Evolutionary conservation across 2,797 vertebrate genomes (phyloP).

Genomic region (Rhinoraja longicauda): DNA sequence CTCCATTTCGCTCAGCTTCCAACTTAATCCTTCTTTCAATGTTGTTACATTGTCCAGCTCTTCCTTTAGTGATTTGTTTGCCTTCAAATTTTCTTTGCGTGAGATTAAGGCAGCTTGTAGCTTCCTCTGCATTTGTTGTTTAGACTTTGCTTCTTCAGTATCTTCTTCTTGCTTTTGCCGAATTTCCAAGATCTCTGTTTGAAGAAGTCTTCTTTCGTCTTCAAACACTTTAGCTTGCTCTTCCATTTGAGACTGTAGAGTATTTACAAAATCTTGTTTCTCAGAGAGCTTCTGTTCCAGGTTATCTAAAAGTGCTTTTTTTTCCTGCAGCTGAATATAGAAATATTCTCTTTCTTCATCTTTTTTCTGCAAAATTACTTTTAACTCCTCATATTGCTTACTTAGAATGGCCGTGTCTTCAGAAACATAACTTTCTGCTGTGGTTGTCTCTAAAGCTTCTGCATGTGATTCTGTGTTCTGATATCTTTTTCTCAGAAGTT

Average conservation of each 20-base stretch:
- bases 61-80: constrained; percentile 75
- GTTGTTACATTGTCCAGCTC: constrained; percentile 60
- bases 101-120: constrained; percentile 92
- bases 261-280: constrained; percentile 67
- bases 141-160: constrained; percentile 27
- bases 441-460: constrained; percentile 62
- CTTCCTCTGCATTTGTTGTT: constrained; percentile 56
- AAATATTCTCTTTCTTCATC: constrained; percentile 67
- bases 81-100: constrained; percentile 84
- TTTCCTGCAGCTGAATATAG: constrained; percentile 67
- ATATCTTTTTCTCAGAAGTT: constrained; percentile 59
- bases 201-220: constrained; percentile 64
- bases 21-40: constrained; percentile 51
- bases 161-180: constrained; percentile 37
- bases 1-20: constrained; percentile 49
- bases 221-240: constrained; percentile 56
- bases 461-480: constrained; percentile 59
- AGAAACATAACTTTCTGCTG: constrained; percentile 46
- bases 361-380: constrained; percentile 61
- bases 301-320: constrained; percentile 58
- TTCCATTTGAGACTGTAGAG: constrained; percentile 66
- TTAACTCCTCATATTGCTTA: constrained; percentile 66
- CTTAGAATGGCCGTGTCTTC: constrained; percentile 54
- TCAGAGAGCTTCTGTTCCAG: constrained; percentile 66
- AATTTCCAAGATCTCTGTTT: constrained; percentile 51